A percentile compares a stretch with the other conserved stretches of the same genome.
These are phyloP conservation scores for Chromis chromis DNA, from an alignment of 2,797 vertebrate species.

Conservation along the genomic window DNA sequence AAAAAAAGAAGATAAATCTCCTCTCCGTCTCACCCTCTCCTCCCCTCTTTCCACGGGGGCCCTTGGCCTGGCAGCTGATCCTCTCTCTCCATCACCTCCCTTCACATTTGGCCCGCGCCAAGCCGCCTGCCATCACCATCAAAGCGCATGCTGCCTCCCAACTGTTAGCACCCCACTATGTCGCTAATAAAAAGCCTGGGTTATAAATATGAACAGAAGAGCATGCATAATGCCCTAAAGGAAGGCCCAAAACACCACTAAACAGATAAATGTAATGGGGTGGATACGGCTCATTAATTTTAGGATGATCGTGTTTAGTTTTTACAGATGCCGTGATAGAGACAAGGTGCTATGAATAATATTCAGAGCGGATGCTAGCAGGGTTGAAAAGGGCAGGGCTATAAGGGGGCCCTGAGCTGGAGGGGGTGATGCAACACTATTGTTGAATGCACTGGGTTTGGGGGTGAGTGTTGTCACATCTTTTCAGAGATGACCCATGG, in stretches of 20 bases:
- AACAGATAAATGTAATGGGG: conserved; percentile 80
- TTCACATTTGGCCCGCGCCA: conserved; percentile 67
- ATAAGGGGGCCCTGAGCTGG: conserved; percentile 46
- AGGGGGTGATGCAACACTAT: conserved; percentile 52
- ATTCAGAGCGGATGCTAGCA: conserved; percentile 50
- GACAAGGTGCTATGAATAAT: conserved; percentile 78
- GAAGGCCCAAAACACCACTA: conserved; percentile 80
- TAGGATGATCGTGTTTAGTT: conserved; percentile 77
- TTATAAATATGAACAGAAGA: conserved; percentile 83
- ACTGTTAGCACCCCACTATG: conserved; percentile 80
- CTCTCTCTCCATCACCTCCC: conserved; percentile 60
- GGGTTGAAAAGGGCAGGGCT: conserved; percentile 65
- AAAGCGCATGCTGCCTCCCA: conserved; percentile 76
- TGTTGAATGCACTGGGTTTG: conserved; percentile 44
- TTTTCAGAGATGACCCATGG: conserved; percentile 63
- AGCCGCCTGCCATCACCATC: conserved; percentile 76
- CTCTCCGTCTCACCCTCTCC: conserved; percentile 13
- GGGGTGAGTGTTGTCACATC: conserved; percentile 53
- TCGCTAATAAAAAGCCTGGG: conserved; percentile 81
- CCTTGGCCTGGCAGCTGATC: conserved; percentile 71
- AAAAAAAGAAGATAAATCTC: neutral
- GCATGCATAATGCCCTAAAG: conserved; percentile 79
- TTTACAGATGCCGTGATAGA: conserved; percentile 76
- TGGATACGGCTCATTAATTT: conserved; percentile 82
- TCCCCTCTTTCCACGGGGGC: conserved; percentile 41